These are phyloP conservation scores for Puma concolor DNA, from an alignment of 2,113 vertebrate species.

Conservation along the genomic window DNA sequence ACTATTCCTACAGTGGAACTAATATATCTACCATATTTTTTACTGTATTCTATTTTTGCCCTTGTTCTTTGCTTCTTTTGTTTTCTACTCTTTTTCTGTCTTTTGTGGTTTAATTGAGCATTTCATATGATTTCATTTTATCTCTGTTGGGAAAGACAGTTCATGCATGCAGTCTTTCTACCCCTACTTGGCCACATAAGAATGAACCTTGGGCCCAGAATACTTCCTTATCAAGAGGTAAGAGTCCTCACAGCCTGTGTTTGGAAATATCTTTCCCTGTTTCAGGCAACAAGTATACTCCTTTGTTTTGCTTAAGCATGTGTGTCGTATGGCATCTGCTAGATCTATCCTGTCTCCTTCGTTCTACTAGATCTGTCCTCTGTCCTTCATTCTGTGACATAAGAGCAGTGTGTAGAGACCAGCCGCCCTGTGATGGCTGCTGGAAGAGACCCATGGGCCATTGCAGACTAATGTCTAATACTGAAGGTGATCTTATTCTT, in stretches of 20 bases:
- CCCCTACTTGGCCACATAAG: neutral
- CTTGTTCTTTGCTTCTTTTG: neutral
- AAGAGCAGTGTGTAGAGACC: neutral
- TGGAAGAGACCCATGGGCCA: neutral
- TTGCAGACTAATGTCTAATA: neutral
- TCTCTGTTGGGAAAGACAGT: neutral
- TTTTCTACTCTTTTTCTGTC: neutral
- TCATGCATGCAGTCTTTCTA: neutral
- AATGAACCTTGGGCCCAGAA: neutral
- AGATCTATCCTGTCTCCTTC: neutral
- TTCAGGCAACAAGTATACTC: neutral
- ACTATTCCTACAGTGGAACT: neutral
- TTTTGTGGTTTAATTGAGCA: neutral
- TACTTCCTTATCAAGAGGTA: neutral
- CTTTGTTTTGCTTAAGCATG: neutral
- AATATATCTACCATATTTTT: neutral
- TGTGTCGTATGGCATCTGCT: neutral
- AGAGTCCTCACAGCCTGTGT: neutral
- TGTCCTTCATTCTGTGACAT: neutral
- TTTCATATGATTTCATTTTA: neutral
- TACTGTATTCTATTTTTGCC: neutral
- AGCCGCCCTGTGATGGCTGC: neutral
- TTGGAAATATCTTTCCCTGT: neutral
- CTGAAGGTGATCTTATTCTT: neutral
- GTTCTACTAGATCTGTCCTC: neutral